Base-by-base conservation (phyloP, 2,797 vertebrate genomes). In the Lycodopsis pacificus region DNA sequence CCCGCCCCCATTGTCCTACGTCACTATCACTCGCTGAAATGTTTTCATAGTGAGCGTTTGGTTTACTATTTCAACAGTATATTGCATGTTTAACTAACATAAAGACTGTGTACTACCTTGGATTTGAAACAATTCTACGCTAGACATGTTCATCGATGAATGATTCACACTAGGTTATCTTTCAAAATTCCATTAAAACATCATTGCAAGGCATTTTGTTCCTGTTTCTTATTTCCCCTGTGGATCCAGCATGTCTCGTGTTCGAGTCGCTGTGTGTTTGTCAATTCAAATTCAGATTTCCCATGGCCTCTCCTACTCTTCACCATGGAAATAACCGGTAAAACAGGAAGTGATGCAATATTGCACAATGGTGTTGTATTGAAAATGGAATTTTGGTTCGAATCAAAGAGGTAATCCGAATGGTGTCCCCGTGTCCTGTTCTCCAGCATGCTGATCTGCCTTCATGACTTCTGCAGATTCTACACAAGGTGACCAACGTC, bases 111-210 rank as follows among this genome's bases (percentile, higher is more conserved):
- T 93, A 93, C 88, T 91, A 91, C 86, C 86, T 89, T 91, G 84
- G 79, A 83, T 86, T 91, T 92, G 76, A 86, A 90, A 84, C 84
- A 83, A 34, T 88, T 92, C 83, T 91, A 87, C 90, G 91, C 86
- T 93, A 92, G 88, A 88, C 87, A 90, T 94, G 90, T 93, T 92
- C 91, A 89, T 80, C 85, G 86, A 87, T 89, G 75, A 91, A 93
- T 90, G 90, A 91, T 92, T 95, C 92, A 91, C 89, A 83, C 87
- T 92, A 92, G 91, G 86, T 89, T 93, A 89, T 90, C 92, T 90
- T 93, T 94, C 91, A 93, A 94, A 95, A 95, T 94, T 93, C 94
- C 94, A 94, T 95, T 95, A 95, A 95, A 96, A 95, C 93, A 93
- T 94, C 92, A 93, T 95, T 95, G 91, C 93, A 95, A 95, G 93